Percentiles rank a stretch among this genome's conserved stretches.
Conservation (phyloP, 2,888 invertebrate species). For the Exephanes ischioxanthus region DNA sequence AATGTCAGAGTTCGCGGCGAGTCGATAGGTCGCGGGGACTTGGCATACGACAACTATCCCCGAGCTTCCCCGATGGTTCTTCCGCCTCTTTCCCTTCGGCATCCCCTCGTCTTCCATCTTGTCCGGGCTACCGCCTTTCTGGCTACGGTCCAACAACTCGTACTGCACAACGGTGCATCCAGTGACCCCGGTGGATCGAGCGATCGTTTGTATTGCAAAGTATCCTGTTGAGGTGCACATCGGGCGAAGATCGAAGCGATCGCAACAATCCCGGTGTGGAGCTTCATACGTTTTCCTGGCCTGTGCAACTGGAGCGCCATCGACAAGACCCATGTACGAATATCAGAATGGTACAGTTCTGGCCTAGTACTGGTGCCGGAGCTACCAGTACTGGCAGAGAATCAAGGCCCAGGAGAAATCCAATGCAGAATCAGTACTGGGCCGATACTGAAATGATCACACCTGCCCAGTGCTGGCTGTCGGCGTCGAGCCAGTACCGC, state of each 20-base stretch:
- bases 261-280: not conserved
- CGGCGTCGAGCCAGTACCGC: no score
- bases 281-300: slow-evolving; percentile 8
- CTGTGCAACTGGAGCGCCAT: not conserved
- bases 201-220: slow-evolving; percentile 8
- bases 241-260: slow-evolving; percentile 28
- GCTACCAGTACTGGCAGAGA: no score
- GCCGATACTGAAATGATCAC: no score
- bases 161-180: slow-evolving; percentile 26
- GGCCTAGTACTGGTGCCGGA: no score
- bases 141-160: slow-evolving; percentile 57
- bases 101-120: slow-evolving; percentile 7
- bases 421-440: no score
- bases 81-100: slow-evolving; percentile 21
- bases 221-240: slow-evolving; percentile 1
- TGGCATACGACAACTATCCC: slow-evolving; percentile 49
- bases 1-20: slow-evolving; percentile 66
- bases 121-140: slow-evolving; percentile 12
- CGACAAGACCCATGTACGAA: no score
- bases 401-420: no score
- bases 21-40: slow-evolving; percentile 65
- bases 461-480: no score
- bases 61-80: slow-evolving; percentile 27
- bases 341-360: no score
- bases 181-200: slow-evolving; percentile 47